A percentile compares a stretch with the other conserved stretches of the same genome.
These are phyloP conservation scores for Mya arenaria DNA, from an alignment of 1,140 invertebrate genomes.

Conservation along the genomic window DNA sequence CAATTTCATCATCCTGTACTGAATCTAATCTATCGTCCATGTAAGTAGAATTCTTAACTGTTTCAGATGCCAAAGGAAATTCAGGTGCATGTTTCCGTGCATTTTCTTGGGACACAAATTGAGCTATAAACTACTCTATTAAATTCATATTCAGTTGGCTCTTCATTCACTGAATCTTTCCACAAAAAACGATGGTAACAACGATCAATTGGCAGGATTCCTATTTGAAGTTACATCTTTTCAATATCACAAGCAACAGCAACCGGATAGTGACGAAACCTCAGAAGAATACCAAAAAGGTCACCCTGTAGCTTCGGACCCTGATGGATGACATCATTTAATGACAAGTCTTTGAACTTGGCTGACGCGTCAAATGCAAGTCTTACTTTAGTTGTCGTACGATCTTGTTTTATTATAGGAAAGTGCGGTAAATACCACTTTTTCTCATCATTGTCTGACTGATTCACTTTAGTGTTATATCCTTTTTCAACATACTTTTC, in stretches of 20 bases:
- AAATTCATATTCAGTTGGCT: constrained; percentile 1
- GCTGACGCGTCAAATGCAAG: constrained; percentile 56
- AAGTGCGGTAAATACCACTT: constrained; percentile 57
- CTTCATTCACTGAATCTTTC: neutral
- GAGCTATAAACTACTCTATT: constrained; percentile 45
- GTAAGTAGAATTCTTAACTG: constrained; percentile 14
- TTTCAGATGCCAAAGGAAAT: constrained; percentile 27
- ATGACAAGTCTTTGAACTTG: neutral
- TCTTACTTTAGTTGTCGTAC: constrained; percentile 49
- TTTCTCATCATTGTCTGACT: no score
- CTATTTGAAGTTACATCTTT: constrained; percentile 53
- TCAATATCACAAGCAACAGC: constrained; percentile 54
- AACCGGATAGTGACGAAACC: constrained; percentile 60
- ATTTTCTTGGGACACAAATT: constrained; percentile 36
- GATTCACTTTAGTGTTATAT: neutral
- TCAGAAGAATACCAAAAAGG: constrained; percentile 56
- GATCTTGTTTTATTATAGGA: constrained; percentile 25
- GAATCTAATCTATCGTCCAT: constrained; percentile 38
- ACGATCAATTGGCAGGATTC: constrained; percentile 7
- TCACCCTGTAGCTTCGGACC: constrained; percentile 78
- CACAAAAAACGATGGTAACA: constrained; percentile 45
- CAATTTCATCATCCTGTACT: neutral
- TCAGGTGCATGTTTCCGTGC: neutral
- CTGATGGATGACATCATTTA: constrained; percentile 56
- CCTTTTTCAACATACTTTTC: neutral